These are phyloP conservation scores for Hemiprocne comata DNA, from an alignment of 2,113 vertebrate genomes.

Conservation along the genomic window DNA sequence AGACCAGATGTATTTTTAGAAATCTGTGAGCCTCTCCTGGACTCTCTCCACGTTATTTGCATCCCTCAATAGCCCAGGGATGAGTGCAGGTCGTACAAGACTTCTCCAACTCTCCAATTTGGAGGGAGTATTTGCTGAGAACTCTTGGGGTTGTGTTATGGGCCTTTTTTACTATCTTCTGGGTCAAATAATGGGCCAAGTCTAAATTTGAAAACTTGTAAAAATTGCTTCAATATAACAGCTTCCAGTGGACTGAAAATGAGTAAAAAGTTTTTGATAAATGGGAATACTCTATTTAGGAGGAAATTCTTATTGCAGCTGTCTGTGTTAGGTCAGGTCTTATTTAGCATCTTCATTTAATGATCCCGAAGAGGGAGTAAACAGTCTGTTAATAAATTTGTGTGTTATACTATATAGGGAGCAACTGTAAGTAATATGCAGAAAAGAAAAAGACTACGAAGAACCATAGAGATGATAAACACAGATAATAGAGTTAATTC, in stretches of 20 bases:
- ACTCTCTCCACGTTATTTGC: not conserved
- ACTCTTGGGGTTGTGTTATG: not conserved
- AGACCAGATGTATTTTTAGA: not conserved
- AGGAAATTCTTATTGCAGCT: constrained; percentile 27
- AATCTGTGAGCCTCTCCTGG: not conserved
- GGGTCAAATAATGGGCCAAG: not conserved
- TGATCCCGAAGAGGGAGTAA: constrained; percentile 60
- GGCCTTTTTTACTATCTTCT: not conserved
- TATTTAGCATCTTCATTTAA: constrained; percentile 57
- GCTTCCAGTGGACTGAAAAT: not conserved
- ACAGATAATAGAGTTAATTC: constrained; percentile 28
- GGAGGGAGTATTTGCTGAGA: not conserved
- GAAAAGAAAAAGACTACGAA: constrained; percentile 19
- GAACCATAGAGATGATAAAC: not conserved
- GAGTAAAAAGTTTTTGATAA: constrained; percentile 7
- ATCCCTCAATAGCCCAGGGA: not conserved
- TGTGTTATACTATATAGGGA: constrained; percentile 8
- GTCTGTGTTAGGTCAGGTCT: constrained; percentile 37
- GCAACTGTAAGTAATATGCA: constrained; percentile 17
- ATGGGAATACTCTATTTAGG: not conserved
- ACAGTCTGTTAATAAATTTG: constrained; percentile 47
- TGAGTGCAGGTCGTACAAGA: not conserved
- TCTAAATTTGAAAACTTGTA: not conserved
- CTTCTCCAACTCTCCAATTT: rapidly evolving
- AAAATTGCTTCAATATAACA: not conserved